Percentiles rank a stretch among this genome's conserved stretches.
Evolutionary conservation across 2,797 vertebrate genomes (phyloP).

Genomic region (Malacoctenus gilli): DNA sequence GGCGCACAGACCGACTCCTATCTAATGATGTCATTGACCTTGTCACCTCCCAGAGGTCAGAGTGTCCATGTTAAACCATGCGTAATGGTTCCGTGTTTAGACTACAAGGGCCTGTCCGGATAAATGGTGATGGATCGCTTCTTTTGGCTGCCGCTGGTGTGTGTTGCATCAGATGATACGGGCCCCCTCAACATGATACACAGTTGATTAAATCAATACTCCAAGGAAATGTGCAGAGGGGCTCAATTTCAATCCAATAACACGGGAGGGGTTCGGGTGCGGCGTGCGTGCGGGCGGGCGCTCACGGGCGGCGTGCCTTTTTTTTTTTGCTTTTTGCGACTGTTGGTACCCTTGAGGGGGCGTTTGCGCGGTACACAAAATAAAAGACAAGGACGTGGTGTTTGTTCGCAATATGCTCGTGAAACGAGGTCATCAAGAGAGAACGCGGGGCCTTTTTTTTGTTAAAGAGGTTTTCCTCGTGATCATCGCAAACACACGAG

Average conservation of each 20-base stretch:
- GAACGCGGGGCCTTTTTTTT: conserved; percentile 43
- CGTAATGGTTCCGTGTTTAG: conserved; percentile 81
- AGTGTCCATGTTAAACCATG: conserved; percentile 80
- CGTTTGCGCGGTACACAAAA: conserved; percentile 48
- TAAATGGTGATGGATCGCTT: conserved; percentile 81
- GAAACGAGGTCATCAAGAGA: conserved; percentile 68
- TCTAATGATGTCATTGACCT: conserved; percentile 82
- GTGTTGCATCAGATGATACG: conserved; percentile 80
- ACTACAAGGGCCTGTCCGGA: conserved; percentile 77
- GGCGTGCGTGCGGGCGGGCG: conserved; percentile 22
- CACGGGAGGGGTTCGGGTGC: conserved; percentile 49
- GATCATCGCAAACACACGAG: conserved; percentile 48
- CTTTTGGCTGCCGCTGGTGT: conserved; percentile 69
- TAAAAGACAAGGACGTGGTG: conserved; percentile 70
- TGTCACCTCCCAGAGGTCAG: conserved; percentile 77
- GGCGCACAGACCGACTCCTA: conserved; percentile 65
- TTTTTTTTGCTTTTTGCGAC: no score
- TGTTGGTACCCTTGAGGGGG: conserved; percentile 57
- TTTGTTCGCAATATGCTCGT: conserved; percentile 69
- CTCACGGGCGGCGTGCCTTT: conserved; percentile 27
- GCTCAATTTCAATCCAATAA: conserved; percentile 81
- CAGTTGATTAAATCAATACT: conserved; percentile 83
- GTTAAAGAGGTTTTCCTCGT: conserved; percentile 47
- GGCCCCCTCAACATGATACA: conserved; percentile 78
- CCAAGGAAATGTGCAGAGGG: conserved; percentile 75